Conservation (phyloP, 2,888 invertebrate species). For the Mylabris sibirica region DNA sequence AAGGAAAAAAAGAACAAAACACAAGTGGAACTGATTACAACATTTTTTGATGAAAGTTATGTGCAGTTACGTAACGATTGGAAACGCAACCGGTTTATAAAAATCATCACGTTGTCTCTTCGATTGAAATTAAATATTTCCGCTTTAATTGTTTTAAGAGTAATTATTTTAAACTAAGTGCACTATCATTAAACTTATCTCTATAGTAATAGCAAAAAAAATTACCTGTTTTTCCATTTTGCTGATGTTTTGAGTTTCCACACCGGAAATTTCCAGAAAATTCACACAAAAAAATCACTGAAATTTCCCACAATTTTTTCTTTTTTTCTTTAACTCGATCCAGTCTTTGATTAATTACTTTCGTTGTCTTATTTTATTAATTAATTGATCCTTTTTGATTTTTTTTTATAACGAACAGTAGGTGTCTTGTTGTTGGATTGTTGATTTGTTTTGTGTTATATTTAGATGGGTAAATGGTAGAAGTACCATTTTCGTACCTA, state of each 20-base stretch:
- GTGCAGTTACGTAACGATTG: neutral
- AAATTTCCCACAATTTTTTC: neutral
- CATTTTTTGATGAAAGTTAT: conserved; percentile 6
- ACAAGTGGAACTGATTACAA: neutral
- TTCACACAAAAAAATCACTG: neutral
- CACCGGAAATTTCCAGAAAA: neutral
- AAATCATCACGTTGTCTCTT: neutral
- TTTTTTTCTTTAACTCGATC: too few species aligned
- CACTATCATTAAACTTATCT: too few species aligned
- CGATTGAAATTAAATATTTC: neutral
- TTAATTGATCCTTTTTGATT: too few species aligned
- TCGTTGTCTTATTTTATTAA: too few species aligned
- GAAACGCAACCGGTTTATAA: neutral
- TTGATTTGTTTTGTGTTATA: neutral
- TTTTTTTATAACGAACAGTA: too few species aligned
- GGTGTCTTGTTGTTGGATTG: neutral
- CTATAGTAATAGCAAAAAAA: too few species aligned
- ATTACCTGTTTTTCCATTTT: neutral
- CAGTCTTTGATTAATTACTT: too few species aligned
- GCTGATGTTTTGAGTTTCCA: neutral
- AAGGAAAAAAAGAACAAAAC: neutral
- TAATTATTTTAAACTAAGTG: neutral
- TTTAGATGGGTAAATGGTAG: conserved; percentile 2
- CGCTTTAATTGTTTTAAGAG: neutral
- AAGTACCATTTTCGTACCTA: conserved; percentile 2